Percentiles rank a stretch among this genome's conserved stretches.
Evolutionary conservation across 2,888 invertebrate species (phyloP).

Genomic region (Lithophane socia): DNA sequence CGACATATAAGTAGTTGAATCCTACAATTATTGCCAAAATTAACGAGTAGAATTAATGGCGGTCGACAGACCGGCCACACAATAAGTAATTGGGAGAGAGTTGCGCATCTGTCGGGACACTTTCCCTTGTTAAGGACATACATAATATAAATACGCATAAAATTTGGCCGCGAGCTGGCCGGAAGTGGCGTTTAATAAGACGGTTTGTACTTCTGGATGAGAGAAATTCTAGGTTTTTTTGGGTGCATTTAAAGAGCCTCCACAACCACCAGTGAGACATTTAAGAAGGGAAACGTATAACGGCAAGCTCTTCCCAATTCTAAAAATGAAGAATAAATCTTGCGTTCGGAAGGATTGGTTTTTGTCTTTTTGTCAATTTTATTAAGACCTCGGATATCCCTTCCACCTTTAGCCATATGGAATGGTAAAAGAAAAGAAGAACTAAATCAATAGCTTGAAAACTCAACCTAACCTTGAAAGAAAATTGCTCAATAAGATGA

Average conservation of each 20-base stretch:
- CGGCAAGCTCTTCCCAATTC: no score
- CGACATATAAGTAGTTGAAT: background rate
- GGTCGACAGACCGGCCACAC: slow-evolving; percentile 3
- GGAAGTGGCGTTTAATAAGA: slow-evolving; percentile 10
- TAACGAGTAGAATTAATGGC: slow-evolving; percentile 23
- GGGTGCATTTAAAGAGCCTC: background rate
- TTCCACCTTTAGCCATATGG: no score
- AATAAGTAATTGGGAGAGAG: slow-evolving; percentile 57
- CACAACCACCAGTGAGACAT: no score
- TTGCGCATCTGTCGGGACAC: slow-evolving; percentile 61
- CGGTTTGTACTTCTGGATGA: background rate
- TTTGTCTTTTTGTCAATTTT: no score
- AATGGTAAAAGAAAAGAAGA: no score
- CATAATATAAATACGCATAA: background rate
- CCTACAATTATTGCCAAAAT: slow-evolving; percentile 33
- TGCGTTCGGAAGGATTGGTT: no score
- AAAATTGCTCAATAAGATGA: no score
- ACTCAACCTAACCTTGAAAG: no score
- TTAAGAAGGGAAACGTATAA: no score
- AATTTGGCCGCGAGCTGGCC: slow-evolving; percentile 1
- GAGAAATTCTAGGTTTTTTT: slow-evolving; percentile 4
- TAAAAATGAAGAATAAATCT: no score
- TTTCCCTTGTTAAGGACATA: slow-evolving; percentile 55
- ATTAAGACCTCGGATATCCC: no score
- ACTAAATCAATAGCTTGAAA: no score